A percentile compares a stretch with the other conserved stretches of the same genome.
These are phyloP conservation scores for Struthidea cinerea DNA, from an alignment of 2,113 vertebrate species.

Conservation along the genomic window DNA sequence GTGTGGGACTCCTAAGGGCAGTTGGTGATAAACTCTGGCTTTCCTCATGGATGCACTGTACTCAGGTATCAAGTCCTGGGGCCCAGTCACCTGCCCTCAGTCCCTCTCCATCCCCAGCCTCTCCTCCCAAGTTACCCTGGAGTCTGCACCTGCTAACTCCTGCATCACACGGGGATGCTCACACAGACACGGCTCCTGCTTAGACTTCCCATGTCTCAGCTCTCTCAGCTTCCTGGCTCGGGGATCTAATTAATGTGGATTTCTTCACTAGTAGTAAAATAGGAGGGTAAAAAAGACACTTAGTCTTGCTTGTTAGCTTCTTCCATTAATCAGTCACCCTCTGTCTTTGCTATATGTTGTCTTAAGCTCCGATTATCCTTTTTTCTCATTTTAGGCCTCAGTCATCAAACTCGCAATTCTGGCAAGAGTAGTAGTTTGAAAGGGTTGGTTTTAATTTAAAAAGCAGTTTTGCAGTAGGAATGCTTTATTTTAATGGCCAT, in stretches of 20 bases:
- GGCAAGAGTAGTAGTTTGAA: not conserved
- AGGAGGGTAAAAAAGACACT: not conserved
- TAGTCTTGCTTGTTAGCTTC: not conserved
- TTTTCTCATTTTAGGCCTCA: not conserved
- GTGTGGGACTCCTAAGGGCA: not conserved
- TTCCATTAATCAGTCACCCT: not conserved
- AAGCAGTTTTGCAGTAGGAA: not conserved
- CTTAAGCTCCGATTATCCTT: not conserved
- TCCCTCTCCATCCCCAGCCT: not conserved
- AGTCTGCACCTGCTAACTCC: not conserved
- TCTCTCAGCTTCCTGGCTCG: not conserved
- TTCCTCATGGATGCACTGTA: not conserved
- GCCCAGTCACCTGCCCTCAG: not conserved
- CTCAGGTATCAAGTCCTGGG: not conserved
- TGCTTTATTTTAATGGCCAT: not conserved
- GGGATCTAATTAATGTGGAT: not conserved
- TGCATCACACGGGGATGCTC: not conserved
- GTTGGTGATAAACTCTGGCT: not conserved
- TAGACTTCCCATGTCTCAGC: not conserved
- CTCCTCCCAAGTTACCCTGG: not conserved
- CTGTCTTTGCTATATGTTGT: not conserved
- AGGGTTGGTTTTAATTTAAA: not conserved
- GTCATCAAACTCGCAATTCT: not conserved
- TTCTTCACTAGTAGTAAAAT: not conserved
- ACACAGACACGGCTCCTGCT: not conserved